Conservation (phyloP, 2,797 vertebrate species). For the Phrynocephalus forsythii region DNA sequence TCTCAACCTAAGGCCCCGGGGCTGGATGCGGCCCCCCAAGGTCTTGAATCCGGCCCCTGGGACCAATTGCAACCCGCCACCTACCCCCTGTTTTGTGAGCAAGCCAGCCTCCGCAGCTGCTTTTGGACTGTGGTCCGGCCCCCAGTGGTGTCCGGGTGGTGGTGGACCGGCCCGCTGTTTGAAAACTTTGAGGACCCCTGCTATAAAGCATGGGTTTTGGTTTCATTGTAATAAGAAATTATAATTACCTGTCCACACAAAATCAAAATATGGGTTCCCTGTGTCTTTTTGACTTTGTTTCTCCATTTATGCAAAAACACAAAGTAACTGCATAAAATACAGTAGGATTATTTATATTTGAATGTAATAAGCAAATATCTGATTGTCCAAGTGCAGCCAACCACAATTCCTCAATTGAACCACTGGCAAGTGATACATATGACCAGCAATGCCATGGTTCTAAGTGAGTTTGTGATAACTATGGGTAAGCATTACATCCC, state of each 20-base stretch:
- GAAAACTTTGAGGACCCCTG: no score
- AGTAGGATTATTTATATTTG: not conserved
- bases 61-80: no score
- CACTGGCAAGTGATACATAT: not conserved
- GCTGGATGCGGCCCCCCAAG: no score
- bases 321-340: not conserved
- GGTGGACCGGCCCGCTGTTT: no score
- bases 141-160: no score
- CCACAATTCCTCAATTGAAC: not conserved
- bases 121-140: no score
- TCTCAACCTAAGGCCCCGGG: no score
- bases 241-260: not conserved
- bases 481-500: not conserved
- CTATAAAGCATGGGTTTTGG: not conserved
- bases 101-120: no score
- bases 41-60: no score
- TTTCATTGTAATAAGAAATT: not conserved
- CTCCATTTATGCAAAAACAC: not conserved
- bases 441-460: not conserved
- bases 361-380: not conserved
- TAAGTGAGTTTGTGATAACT: not conserved
- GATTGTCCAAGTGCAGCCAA: not conserved
- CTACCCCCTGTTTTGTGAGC: no score
- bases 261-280: no score
- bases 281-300: not conserved